Conservation (phyloP, 2,113 vertebrate species). For the Thunnus maccoyii region DNA sequence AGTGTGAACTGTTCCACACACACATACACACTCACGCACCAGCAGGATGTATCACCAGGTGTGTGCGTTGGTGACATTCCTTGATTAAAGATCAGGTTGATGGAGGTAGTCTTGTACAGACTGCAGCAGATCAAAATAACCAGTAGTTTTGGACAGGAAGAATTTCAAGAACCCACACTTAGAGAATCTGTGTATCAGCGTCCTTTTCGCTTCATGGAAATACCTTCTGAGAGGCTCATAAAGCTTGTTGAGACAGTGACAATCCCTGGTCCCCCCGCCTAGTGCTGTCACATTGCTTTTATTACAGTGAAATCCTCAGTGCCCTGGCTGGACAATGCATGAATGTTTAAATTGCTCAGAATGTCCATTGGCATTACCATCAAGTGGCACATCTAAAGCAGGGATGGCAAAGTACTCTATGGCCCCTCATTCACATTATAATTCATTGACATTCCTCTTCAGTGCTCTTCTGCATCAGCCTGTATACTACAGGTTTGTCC, state of each 20-base stretch:
- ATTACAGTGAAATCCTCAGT: conserved; percentile 82
- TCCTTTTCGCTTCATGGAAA: conserved; percentile 17
- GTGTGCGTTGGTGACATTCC: conserved; percentile 23
- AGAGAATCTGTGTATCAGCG: conserved; percentile 14
- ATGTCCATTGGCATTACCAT: conserved; percentile 89
- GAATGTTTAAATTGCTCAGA: conserved; percentile 91
- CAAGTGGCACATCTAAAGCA: conserved; percentile 85
- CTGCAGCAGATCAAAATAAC: neutral
- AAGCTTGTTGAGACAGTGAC: conserved; percentile 70
- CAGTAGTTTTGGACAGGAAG: neutral
- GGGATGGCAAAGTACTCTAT: conserved; percentile 78
- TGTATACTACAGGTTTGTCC: conserved; percentile 47
- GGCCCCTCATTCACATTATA: conserved; percentile 78
- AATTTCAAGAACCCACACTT: conserved; percentile 3
- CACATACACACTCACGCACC: conserved; percentile 10
- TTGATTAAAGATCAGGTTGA: conserved; percentile 50
- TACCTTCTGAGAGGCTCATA: conserved; percentile 48
- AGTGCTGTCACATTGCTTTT: conserved; percentile 90
- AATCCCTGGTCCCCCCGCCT: conserved; percentile 73
- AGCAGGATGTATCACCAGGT: conserved; percentile 42
- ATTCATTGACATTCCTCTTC: conserved; percentile 79
- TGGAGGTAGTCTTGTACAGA: neutral
- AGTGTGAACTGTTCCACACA: conserved; percentile 20
- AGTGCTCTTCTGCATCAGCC: conserved; percentile 58
- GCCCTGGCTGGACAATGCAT: conserved; percentile 87